A percentile compares a stretch with the other conserved stretches of the same genome.
phyloP scores from a whole-genome alignment of 2,797 vertebrate genomes.

The Anguilla anguilla region DNA sequence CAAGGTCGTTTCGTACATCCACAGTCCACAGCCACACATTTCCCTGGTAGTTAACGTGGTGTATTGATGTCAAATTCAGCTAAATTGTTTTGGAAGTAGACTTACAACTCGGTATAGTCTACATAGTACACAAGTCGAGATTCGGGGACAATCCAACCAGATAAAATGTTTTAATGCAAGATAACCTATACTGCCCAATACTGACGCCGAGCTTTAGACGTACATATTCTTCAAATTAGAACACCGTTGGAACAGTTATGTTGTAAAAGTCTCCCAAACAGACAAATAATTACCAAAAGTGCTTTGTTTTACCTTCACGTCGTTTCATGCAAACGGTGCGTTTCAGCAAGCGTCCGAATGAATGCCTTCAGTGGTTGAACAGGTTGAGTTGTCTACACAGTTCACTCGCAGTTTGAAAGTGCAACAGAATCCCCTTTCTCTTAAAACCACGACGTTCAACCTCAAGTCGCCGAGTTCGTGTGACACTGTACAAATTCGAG shows the following conservation, averaged over 20 bases:
- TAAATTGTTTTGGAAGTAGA: neutral
- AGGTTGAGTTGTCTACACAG: neutral
- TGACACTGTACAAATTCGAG: neutral
- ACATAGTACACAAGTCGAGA: too few relatives aligned
- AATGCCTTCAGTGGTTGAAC: neutral
- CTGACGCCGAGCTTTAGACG: neutral
- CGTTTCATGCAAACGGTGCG: conserved; percentile 5
- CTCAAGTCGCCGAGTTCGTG: neutral
- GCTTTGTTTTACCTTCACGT: neutral
- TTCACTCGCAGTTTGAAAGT: neutral
- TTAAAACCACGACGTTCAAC: neutral
- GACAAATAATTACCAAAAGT: neutral
- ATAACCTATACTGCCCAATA: neutral
- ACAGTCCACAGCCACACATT: neutral
- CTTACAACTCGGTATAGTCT: neutral
- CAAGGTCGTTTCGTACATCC: too few relatives aligned
- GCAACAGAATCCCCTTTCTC: neutral
- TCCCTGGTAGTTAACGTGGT: neutral
- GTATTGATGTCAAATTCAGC: neutral
- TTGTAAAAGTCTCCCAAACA: neutral
- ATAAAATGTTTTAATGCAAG: neutral
- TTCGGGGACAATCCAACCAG: neutral
- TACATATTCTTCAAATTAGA: neutral
- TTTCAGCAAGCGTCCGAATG: neutral
- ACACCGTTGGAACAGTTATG: neutral